Evolutionary conservation across 2,888 invertebrate species (phyloP).

Genomic region (Dynastes grantii): DNA sequence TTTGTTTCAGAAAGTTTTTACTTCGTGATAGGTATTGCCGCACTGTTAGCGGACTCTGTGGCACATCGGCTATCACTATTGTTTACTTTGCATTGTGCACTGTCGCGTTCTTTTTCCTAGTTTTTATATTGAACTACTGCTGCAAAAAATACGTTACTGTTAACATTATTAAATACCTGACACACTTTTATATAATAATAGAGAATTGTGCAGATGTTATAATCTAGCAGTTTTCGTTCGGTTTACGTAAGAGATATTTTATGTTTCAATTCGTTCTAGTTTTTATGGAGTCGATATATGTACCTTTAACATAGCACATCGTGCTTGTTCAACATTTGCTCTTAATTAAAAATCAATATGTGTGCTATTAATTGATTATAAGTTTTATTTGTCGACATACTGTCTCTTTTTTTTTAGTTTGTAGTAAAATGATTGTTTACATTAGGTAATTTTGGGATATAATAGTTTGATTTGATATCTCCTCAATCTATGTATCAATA

Average conservation of each 20-base stretch:
- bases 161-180: constrained; percentile 37
- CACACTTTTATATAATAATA: constrained; percentile 37
- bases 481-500: too few relatives aligned
- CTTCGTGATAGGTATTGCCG: constrained; percentile 25
- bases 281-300: neutral
- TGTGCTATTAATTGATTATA: neutral
- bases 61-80: constrained; percentile 35
- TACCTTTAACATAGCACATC: neutral
- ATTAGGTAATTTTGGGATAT: too few relatives aligned
- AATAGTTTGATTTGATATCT: too few relatives aligned
- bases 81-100: constrained; percentile 13
- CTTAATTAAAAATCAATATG: neutral
- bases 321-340: neutral
- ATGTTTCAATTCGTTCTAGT: neutral
- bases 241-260: constrained; percentile 17
- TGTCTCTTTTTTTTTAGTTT: too few relatives aligned
- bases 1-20: constrained; percentile 45
- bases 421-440: too few relatives aligned
- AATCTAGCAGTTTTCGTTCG: neutral
- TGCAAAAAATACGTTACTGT: constrained; percentile 26
- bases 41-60: constrained; percentile 7
- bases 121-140: constrained; percentile 35
- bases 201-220: neutral
- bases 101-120: constrained; percentile 17
- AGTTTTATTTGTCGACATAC: neutral